These are phyloP conservation scores for Ardeotis arabs DNA, from an alignment of 2,113 vertebrate genomes.

Conservation along the genomic window DNA sequence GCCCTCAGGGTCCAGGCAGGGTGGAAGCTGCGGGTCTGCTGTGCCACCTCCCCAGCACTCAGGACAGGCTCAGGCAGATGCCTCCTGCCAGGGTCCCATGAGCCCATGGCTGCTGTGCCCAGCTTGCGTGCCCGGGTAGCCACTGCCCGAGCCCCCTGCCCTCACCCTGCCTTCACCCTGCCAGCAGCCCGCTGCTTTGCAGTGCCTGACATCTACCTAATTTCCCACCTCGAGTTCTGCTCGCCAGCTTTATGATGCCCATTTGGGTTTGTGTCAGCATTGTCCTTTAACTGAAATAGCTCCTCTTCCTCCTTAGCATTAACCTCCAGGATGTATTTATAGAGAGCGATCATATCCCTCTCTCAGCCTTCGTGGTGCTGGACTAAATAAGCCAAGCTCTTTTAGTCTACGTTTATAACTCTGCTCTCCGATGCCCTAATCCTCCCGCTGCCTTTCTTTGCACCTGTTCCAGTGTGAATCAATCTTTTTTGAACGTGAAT, in stretches of 20 bases:
- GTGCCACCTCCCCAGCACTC: not conserved
- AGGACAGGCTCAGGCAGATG: not conserved
- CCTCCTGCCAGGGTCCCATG: not conserved
- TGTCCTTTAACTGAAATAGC: conserved; percentile 67
- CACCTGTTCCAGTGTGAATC: conserved; percentile 67
- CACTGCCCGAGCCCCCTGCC: not conserved
- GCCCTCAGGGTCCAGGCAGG: fast-evolving
- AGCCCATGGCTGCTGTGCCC: not conserved
- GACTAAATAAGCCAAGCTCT: conserved; percentile 56
- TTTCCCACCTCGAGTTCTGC: not conserved
- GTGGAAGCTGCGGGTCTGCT: not conserved
- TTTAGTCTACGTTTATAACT: conserved; percentile 58
- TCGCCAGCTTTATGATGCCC: not conserved
- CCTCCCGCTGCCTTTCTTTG: conserved; percentile 50
- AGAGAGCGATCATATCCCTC: conserved; percentile 55
- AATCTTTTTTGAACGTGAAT: conserved; percentile 50
- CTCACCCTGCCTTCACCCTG: not conserved
- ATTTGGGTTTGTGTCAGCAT: conserved; percentile 51
- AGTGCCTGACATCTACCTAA: not conserved
- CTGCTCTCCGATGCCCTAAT: conserved; percentile 31
- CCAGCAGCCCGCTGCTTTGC: not conserved
- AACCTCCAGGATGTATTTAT: conserved; percentile 64
- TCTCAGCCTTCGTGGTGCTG: conserved; percentile 43
- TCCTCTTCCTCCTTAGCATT: conserved; percentile 62
- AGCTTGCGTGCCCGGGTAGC: not conserved